These are phyloP conservation scores for Ahaetulla prasina DNA, from an alignment of 2,113 vertebrate species.

Conservation along the genomic window DNA sequence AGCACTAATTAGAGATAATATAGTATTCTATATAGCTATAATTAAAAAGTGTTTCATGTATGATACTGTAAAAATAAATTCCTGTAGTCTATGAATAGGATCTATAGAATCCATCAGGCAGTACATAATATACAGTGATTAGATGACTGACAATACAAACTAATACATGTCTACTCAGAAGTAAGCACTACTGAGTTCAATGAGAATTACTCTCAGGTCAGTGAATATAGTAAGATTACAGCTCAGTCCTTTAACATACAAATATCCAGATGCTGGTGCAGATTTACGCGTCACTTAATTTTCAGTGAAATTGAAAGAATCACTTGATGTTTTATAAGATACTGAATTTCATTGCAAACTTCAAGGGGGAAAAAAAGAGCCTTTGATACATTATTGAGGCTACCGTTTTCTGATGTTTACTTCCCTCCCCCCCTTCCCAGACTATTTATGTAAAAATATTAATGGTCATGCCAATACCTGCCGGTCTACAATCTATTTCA, in stretches of 20 bases:
- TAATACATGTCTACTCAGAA: not conserved
- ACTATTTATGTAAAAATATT: not conserved
- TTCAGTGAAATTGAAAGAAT: not conserved
- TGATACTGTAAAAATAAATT: constrained; percentile 62
- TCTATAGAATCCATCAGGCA: constrained; percentile 50
- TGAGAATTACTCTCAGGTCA: not conserved
- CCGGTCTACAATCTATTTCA: not conserved
- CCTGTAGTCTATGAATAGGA: constrained; percentile 38
- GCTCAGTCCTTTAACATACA: constrained; percentile 17
- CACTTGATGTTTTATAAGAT: not conserved
- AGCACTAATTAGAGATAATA: constrained; percentile 78
- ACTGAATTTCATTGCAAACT: not conserved
- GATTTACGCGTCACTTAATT: not conserved
- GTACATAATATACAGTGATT: constrained; percentile 41
- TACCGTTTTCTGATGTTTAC: not conserved
- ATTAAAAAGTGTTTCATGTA: constrained; percentile 70
- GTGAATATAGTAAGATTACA: not conserved
- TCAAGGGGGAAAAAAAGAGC: not conserved
- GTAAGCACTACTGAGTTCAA: not conserved
- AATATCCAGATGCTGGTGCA: constrained; percentile 40
- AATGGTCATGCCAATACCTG: not conserved
- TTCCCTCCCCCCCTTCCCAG: not conserved
- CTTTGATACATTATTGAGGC: not conserved
- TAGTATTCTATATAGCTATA: constrained; percentile 66
- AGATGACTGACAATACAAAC: constrained; percentile 31